phyloP scores from a whole-genome alignment of 2,113 vertebrate species.

The Porphyrio hochstetteri region DNA sequence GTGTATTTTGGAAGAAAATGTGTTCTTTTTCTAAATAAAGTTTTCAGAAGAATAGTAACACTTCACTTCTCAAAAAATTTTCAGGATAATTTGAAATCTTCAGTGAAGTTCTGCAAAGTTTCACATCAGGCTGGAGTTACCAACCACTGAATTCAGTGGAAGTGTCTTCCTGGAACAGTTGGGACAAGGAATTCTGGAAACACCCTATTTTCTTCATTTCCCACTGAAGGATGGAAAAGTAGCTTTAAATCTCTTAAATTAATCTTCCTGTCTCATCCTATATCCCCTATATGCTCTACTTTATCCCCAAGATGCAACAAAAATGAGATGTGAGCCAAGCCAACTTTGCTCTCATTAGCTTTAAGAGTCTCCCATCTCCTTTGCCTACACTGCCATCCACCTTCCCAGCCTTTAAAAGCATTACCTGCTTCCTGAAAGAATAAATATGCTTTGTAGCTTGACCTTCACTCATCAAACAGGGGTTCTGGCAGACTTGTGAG shows the following conservation, averaged over 20 bases:
- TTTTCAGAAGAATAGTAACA: background rate
- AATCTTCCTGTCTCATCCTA: background rate
- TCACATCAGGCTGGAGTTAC: background rate
- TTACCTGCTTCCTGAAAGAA: background rate
- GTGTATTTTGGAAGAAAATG: background rate
- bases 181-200: background rate
- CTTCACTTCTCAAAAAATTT: background rate
- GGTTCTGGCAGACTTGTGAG: background rate
- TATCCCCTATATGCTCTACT: background rate
- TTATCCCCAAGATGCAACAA: background rate
- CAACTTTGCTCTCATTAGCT: background rate
- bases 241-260: background rate
- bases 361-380: background rate
- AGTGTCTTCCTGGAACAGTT: background rate
- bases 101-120: background rate
- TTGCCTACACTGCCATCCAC: background rate
- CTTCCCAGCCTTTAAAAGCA: background rate
- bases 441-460: background rate
- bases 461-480: background rate
- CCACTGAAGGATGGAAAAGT: background rate
- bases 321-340: background rate
- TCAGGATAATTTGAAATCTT: background rate
- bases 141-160: background rate
- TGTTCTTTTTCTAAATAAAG: background rate
- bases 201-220: background rate